Conservation (phyloP, 2,113 vertebrate genomes). For the Aleadryas rufinucha region DNA sequence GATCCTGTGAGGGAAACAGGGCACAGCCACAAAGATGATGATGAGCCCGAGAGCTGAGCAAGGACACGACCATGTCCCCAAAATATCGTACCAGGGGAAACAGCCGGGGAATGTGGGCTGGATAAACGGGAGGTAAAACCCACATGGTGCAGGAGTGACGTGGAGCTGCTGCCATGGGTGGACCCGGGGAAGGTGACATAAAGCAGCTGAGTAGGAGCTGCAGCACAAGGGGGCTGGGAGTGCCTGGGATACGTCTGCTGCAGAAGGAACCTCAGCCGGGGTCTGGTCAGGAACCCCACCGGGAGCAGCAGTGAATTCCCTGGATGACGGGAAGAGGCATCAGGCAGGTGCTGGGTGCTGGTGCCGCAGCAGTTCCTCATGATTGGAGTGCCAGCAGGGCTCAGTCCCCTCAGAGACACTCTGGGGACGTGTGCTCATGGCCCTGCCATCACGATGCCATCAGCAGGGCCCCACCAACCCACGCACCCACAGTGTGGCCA, state of each 20-base stretch:
- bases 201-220: neutral
- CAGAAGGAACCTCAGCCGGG: neutral
- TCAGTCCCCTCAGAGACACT: rapidly evolving
- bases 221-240: neutral
- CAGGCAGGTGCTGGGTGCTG: neutral
- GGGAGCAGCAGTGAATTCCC: neutral
- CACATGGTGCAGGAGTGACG: too few relatives aligned
- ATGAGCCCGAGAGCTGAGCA: neutral
- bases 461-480: neutral
- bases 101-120: neutral
- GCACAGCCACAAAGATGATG: neutral
- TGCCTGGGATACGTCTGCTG: neutral
- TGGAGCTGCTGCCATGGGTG: rapidly evolving
- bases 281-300: too few relatives aligned
- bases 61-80: neutral
- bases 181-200: neutral
- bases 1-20: neutral
- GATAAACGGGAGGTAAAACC: neutral
- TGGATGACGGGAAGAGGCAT: neutral
- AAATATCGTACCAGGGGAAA: neutral
- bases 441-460: neutral
- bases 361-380: neutral
- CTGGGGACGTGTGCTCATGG: rapidly evolving
- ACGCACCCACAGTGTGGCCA: rapidly evolving
- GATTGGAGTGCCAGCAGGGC: neutral